Base-by-base conservation (phyloP, 2,113 vertebrate species). In the Bubo blakistoni region DNA sequence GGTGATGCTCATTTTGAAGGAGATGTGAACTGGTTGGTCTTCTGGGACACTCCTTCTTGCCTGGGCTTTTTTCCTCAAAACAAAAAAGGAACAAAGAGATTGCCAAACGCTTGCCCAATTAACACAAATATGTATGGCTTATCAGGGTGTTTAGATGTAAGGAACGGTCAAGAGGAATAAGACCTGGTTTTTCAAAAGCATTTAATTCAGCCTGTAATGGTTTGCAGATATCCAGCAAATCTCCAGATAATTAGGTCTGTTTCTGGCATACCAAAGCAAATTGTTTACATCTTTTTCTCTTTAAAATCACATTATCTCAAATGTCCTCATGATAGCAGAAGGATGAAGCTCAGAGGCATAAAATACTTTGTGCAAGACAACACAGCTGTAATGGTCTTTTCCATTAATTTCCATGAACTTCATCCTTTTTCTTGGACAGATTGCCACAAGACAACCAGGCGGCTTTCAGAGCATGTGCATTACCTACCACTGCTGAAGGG, bases 271-370 rank as follows among this genome's bases (percentile, higher is more conserved):
- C 58, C 66, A 91, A 87, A 88, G 92, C 42, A 55, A 91, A 79
- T 85, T 36, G 85, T 86, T 97, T 80, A 86, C 46, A 71, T 92
- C 42, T 73, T 82, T 85, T 78, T 13, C 79, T 34, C 79, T 67
- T 92, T 91, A 92, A 94, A 94, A 88, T 51, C 55, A 73, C 66
- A 34, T 88, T 84, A 84, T 93, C 63, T 86, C 71, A 78, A 95
- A 92, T 94, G 38, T 29, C 54, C 72, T 76, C 65, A 73, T 32
- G 78, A 66, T 34, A 90, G 58, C 59, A 80, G 63, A 61, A 76
- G 61, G 71, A 38, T 42, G 52, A 65, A 51, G 22, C 69, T 93
- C 70, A 69, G 76, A 81, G 46, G 46, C 72, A 40, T 78, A 71
- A 94, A 89, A 82, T 40, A 40, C 16, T 74, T 74, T 47, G 52